Percentiles rank a stretch among this genome's conserved stretches.
These are phyloP conservation scores for Syngnathus acus DNA, from an alignment of 2,797 vertebrate genomes.

Conservation along the genomic window DNA sequence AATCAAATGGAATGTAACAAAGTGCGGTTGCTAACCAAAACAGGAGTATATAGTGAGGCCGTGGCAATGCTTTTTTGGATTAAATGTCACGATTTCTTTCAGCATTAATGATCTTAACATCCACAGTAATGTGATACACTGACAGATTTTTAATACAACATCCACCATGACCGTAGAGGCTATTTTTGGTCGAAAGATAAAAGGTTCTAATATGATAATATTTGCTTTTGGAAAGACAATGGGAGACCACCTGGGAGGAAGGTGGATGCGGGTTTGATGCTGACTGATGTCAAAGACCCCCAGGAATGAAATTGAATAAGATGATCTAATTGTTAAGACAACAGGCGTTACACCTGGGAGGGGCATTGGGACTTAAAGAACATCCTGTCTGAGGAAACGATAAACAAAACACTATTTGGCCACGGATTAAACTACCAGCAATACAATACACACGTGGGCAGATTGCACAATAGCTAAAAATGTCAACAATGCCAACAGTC, in stretches of 20 bases:
- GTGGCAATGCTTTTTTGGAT: too few relatives aligned
- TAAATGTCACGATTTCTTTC: too few relatives aligned
- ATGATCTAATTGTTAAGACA: constrained; percentile 15
- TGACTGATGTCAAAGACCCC: constrained; percentile 22
- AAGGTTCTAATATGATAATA: neutral
- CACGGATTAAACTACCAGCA: constrained; percentile 8
- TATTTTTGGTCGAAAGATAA: neutral
- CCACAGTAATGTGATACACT: too few relatives aligned
- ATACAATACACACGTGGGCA: constrained; percentile 10
- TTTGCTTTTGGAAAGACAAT: constrained; percentile 32
- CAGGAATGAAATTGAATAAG: constrained; percentile 26
- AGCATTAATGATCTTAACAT: too few relatives aligned
- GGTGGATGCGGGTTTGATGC: constrained; percentile 11
- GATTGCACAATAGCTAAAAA: neutral
- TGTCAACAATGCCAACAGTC: neutral
- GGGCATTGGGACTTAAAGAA: constrained; percentile 26
- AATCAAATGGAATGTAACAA: neutral
- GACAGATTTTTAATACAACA: too few relatives aligned
- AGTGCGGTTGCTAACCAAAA: neutral
- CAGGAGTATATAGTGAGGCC: neutral
- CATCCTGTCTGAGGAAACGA: constrained; percentile 29
- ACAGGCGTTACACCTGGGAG: constrained; percentile 8
- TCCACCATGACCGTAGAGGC: neutral
- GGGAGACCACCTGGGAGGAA: constrained; percentile 12
- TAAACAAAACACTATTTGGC: constrained; percentile 7